Evolutionary conservation across 2,888 invertebrate genomes (phyloP).

Genomic region (Liodrosophila aerea): DNA sequence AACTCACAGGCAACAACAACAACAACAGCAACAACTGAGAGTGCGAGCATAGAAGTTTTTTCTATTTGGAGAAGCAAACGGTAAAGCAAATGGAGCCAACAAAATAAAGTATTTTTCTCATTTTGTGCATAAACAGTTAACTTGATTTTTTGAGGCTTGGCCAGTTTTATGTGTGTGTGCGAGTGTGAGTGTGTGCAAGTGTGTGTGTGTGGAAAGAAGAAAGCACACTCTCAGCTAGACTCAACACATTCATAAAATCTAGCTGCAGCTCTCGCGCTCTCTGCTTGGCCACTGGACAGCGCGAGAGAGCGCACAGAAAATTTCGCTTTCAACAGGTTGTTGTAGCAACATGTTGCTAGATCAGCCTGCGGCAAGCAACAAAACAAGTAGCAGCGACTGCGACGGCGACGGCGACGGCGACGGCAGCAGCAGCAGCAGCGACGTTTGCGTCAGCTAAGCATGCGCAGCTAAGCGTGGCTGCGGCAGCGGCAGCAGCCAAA

Average conservation of each 20-base stretch:
- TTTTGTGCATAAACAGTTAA: constrained; percentile 71
- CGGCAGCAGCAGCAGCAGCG: constrained; percentile 24
- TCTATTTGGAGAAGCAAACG: constrained; percentile 59
- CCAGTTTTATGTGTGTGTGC: constrained; percentile 28
- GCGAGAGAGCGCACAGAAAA: constrained; percentile 55
- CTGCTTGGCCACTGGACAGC: constrained; percentile 40
- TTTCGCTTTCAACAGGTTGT: constrained; percentile 83
- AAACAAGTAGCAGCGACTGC: constrained; percentile 24
- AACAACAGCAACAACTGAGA: constrained; percentile 20
- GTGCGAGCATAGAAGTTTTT: constrained; percentile 12
- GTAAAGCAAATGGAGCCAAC: constrained; percentile 67
- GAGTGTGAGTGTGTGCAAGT: not conserved
- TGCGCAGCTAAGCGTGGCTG: constrained; percentile 71
- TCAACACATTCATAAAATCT: constrained; percentile 18
- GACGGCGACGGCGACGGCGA: constrained; percentile 19
- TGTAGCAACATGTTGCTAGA: constrained; percentile 62
- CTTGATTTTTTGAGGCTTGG: constrained; percentile 70
- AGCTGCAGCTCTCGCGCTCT: constrained; percentile 27
- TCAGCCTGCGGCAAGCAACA: constrained; percentile 58
- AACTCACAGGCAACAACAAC: constrained; percentile 1
- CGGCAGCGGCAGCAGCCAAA: constrained; percentile 55
- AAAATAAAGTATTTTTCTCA: constrained; percentile 39
- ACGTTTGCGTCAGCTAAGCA: constrained; percentile 62
- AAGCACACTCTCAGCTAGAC: constrained; percentile 30
- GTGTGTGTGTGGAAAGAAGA: constrained; percentile 36